Base-by-base conservation (phyloP, 2,113 vertebrate species). In the Psittacara wagleri region DNA sequence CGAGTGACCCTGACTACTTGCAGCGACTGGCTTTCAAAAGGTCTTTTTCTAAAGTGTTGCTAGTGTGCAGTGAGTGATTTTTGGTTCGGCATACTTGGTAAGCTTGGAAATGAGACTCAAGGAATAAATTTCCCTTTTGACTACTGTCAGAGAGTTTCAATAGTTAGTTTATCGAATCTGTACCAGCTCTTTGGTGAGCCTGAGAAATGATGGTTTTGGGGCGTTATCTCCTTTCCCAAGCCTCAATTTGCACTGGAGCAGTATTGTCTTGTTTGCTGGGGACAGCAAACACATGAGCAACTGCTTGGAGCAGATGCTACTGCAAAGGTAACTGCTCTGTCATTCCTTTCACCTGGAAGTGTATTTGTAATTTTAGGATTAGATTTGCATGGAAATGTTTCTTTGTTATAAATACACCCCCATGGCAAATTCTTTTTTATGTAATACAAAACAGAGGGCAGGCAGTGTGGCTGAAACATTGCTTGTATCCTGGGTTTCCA, bases 81-180 rank as follows among this genome's bases (percentile, higher is more conserved):
- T 83, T 39, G 78, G 81, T 48, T 52, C 62, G 49, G 13, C 13
- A 2, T 77, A 35, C 69, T 95, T 95, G n/a, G 51, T 82, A 82
- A 88, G 79, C 43, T 82, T 77, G 63, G 59, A 92, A 86, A 66
- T 44, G 44, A 93, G 41, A 76, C 54, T 82, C 7, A 19, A n/a
- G 23, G 61, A 89, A 88, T 72, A 86, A 75, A 87, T 68, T 75
- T 92, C 48, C 88, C 75, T 93, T 86, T 92, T 88, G 64, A 91
- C 54, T 0, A 0, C 49, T 93, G 68, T 79, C 78, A 72, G 66
- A 78, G 49, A 35, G 33, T 85, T 61, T 92, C 46, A 83, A 0
- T 63, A 74, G 41, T 59, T 64, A 69, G 12, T 95, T 90, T 91
- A 93, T 95, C 22, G 1, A 46, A 41, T 83, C 77, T 81, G 55